A percentile compares a stretch with the other conserved stretches of the same genome.
These are phyloP conservation scores for Notodromas monacha DNA, from an alignment of 2,888 invertebrate species.

Conservation along the genomic window DNA sequence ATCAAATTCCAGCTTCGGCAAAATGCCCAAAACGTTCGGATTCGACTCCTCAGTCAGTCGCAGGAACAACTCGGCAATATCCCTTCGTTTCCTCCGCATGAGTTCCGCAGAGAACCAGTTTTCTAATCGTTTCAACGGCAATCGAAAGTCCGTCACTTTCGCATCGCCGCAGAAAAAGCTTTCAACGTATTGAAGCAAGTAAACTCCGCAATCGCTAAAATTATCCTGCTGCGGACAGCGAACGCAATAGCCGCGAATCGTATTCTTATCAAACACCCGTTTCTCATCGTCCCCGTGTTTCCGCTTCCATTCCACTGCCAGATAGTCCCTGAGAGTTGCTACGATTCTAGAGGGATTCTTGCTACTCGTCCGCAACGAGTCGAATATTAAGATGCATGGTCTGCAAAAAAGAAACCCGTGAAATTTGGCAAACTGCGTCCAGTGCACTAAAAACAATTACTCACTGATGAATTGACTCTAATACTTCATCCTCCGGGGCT, in stretches of 20 bases:
- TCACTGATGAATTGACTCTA: too few species aligned
- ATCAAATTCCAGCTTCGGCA: too few species aligned
- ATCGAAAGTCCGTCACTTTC: neutral
- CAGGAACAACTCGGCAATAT: neutral
- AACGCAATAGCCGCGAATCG: slow-evolving; percentile 51
- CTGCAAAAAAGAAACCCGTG: slow-evolving; percentile 23
- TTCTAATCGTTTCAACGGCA: neutral
- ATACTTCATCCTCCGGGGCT: too few species aligned
- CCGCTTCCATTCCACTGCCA: slow-evolving; percentile 48
- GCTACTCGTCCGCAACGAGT: slow-evolving; percentile 53
- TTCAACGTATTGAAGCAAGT: slow-evolving; percentile 78
- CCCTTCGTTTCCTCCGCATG: slow-evolving; percentile 1
- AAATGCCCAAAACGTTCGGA: too few species aligned
- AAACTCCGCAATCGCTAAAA: slow-evolving; percentile 84
- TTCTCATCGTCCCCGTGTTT: slow-evolving; percentile 20
- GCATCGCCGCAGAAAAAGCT: slow-evolving; percentile 35
- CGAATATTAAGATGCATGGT: slow-evolving; percentile 76
- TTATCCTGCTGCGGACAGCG: slow-evolving; percentile 93
- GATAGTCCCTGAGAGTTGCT: slow-evolving; percentile 60
- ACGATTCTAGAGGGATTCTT: slow-evolving; percentile 41
- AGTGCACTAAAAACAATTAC: too few species aligned
- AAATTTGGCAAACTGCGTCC: too few species aligned
- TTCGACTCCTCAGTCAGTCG: too few species aligned
- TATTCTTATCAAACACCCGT: slow-evolving; percentile 43
- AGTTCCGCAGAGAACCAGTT: neutral